Conservation (phyloP, 2,888 invertebrate species). For the Rhopalosiphum nymphaeae region DNA sequence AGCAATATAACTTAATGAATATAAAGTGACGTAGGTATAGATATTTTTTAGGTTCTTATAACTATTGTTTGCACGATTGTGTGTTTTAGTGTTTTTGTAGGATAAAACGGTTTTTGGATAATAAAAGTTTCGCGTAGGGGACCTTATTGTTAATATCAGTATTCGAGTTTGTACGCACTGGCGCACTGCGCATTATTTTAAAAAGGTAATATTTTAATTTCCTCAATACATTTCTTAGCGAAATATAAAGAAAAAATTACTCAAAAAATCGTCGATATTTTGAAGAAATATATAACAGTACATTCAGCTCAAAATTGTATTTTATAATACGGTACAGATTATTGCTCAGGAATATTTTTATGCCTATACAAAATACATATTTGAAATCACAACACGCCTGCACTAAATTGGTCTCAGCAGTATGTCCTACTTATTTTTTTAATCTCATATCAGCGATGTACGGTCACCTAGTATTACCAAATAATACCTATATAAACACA, state of each 20-base stretch:
- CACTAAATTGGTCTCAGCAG: background rate
- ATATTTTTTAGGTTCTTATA: background rate
- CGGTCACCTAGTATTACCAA: background rate
- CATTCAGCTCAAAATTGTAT: background rate
- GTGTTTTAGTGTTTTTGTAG: background rate
- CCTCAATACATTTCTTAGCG: background rate
- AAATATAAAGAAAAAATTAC: background rate
- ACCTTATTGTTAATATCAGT: background rate
- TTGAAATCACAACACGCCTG: background rate
- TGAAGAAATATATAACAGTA: background rate
- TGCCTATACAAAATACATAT: background rate
- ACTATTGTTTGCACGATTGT: background rate
- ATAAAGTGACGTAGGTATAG: background rate
- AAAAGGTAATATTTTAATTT: background rate
- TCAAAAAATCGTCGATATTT: background rate
- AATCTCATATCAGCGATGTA: background rate
- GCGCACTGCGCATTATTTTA: background rate
- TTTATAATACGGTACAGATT: background rate
- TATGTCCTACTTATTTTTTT: background rate
- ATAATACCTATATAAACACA: background rate
- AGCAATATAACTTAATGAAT: slow-evolving; percentile 17
- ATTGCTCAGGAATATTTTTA: background rate
- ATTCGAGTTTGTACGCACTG: background rate
- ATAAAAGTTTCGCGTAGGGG: background rate
- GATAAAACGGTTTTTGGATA: background rate